A percentile compares a stretch with the other conserved stretches of the same genome.
phyloP scores from a whole-genome alignment of 2,888 invertebrate species.

The Volucella bombylans region DNA sequence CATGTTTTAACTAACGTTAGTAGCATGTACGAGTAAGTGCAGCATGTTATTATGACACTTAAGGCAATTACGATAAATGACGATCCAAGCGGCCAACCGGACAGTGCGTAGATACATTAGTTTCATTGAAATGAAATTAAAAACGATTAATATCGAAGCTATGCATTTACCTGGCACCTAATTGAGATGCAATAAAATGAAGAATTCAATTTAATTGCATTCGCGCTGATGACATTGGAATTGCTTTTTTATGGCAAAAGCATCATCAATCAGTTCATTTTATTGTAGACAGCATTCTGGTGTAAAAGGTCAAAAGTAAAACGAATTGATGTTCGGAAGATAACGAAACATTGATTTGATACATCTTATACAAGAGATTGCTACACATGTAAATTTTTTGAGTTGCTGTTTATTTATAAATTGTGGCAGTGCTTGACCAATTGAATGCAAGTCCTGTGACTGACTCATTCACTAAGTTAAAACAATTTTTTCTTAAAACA shows the following conservation, averaged over 20 bases:
- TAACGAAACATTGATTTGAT: background rate
- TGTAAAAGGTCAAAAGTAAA: conserved; percentile 14
- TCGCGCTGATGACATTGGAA: conserved; percentile 2
- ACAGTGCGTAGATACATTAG: background rate
- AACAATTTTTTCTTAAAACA: too few relatives aligned
- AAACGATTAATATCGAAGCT: background rate
- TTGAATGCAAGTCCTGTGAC: too few relatives aligned
- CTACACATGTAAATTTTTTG: conserved; percentile 12
- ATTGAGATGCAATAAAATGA: conserved; percentile 33
- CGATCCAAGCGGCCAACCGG: too few relatives aligned
- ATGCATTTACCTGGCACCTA: conserved; percentile 11
- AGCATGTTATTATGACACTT: conserved; percentile 20
- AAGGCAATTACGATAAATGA: background rate
- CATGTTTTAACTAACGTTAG: background rate
- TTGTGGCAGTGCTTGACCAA: too few relatives aligned
- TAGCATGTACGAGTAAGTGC: background rate
- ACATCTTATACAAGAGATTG: conserved; percentile 4
- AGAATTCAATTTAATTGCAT: conserved; percentile 36
- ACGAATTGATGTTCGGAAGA: background rate
- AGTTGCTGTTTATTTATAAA: too few relatives aligned
- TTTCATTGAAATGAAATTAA: conserved; percentile 1
- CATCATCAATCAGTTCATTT: conserved; percentile 26
- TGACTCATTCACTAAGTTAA: too few relatives aligned
- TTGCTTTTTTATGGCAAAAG: background rate
- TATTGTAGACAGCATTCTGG: conserved; percentile 8